A percentile compares a stretch with the other conserved stretches of the same genome.
phyloP scores from a whole-genome alignment of 2,797 vertebrate genomes.

The Tokudaia tokunoshimensis region DNA sequence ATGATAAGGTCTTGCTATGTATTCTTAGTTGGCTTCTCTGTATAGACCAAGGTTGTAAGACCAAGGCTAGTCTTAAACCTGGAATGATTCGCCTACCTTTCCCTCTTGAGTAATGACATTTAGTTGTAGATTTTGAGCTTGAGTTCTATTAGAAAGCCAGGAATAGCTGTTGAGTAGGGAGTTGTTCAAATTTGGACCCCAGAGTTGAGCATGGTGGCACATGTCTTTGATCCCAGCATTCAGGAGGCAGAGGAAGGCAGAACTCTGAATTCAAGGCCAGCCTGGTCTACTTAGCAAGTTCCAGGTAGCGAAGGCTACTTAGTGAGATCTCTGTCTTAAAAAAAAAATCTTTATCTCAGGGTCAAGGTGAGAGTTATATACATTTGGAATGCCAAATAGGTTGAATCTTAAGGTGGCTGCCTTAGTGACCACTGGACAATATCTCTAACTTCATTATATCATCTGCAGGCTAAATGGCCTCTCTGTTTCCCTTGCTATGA shows the following conservation, averaged over 20 bases:
- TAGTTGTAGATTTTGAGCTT: constrained; percentile 39
- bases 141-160: background rate
- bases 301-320: background rate
- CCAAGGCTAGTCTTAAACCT: background rate
- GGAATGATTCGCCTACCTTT: background rate
- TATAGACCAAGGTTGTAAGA: background rate
- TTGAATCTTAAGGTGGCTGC: too few relatives aligned
- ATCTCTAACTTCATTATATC: background rate
- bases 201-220: background rate
- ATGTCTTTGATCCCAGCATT: background rate
- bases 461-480: background rate
- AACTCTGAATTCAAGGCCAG: background rate
- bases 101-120: background rate
- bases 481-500: background rate
- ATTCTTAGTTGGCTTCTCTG: background rate
- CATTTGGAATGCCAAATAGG: constrained; percentile 16
- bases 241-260: too few relatives aligned
- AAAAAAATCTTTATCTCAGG: background rate
- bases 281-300: background rate
- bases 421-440: background rate
- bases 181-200: background rate
- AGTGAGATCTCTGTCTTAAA: background rate
- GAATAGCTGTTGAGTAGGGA: background rate
- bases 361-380: background rate
- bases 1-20: background rate